Conservation (phyloP, 1,140 invertebrate genomes). For the Diabrotica undecimpunctata region DNA sequence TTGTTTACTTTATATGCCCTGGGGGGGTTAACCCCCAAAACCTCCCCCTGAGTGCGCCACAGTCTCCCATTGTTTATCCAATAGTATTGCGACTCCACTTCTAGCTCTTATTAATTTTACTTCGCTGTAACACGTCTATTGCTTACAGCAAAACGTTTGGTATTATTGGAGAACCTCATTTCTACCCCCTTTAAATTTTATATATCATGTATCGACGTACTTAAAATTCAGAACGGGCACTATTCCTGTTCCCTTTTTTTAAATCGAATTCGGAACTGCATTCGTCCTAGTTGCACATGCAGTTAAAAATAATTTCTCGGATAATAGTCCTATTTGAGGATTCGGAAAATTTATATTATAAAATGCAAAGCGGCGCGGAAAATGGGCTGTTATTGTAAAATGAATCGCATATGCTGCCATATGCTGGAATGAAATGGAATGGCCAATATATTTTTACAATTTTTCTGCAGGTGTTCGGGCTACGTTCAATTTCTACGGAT, state of each 20-base stretch:
- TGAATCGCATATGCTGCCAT: constrained; percentile 13
- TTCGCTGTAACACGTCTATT: no score
- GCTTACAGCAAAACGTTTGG: no score
- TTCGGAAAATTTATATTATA: constrained; percentile 10
- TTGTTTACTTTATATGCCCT: no score
- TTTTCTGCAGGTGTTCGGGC: constrained; percentile 15
- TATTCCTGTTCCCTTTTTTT: constrained; percentile 10
- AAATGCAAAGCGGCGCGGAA: constrained; percentile 10
- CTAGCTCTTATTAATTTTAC: no score
- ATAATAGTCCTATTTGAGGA: constrained; percentile 12
- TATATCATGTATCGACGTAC: no score
- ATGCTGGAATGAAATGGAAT: constrained; percentile 9
- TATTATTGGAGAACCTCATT: no score
- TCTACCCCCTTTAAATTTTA: no score
- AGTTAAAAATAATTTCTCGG: constrained; percentile 16
- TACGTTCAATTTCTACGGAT: constrained; percentile 10
- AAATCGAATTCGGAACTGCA: background rate
- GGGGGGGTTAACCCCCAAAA: no score
- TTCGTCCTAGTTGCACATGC: background rate
- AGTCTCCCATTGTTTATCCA: no score
- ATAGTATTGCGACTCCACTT: no score
- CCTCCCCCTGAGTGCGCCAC: no score
- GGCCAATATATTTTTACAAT: constrained; percentile 20
- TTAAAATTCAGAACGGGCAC: background rate
- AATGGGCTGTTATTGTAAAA: constrained; percentile 16